Base-by-base conservation (phyloP, 2,113 vertebrate species). In the Lynx canadensis region DNA sequence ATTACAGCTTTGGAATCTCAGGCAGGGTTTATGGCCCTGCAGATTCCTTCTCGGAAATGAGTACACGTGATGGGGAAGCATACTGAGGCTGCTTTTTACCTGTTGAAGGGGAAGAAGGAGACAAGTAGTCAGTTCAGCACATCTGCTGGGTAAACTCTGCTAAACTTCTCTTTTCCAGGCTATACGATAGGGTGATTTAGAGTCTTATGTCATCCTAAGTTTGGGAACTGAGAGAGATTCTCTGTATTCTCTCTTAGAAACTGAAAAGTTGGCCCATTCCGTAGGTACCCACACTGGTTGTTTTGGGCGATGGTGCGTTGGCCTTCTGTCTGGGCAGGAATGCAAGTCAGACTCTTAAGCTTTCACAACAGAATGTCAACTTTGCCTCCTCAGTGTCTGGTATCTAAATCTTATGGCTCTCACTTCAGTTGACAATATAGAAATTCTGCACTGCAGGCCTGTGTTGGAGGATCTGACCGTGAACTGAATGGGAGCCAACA, bases 401-500 rank as follows among this genome's bases (percentile, higher is more conserved):
- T 68, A 36, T 89, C 68, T 90, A 88, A 96, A 82, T 91, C 89
- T 94, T 90, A 94, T 0, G 38, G 65, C 78, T 94, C 57, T 95
- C 57, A 89, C 69, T 95, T 96, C 92, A 91, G 21, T 80, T 6
- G 6, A 84, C 69, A 71, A 36, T 88, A 19, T 13, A 95, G 71
- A 95, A 95, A 95, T 52, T 80, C 91, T 89, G 57, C 76, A 33
- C 74, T 33, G n/a, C 18, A 71, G 55, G 31, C 69, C 31, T 10
- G 0, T 71, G 81, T 87, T 79, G 92, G 36, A 95, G 91, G 96
- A 96, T 95, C 92, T 94, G 80, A 96, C 87, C 92, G 74, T 95
- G 91, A 95, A 88, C 63, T 95, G 97, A 94, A 91, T 16, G 65
- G 38, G 85, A 94, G 74, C 95, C 88, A 97, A 74, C 11, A 57